Percentiles rank a stretch among this genome's conserved stretches.
Conservation (phyloP, 2,113 vertebrate genomes). For the Crotalus helleri region DNA sequence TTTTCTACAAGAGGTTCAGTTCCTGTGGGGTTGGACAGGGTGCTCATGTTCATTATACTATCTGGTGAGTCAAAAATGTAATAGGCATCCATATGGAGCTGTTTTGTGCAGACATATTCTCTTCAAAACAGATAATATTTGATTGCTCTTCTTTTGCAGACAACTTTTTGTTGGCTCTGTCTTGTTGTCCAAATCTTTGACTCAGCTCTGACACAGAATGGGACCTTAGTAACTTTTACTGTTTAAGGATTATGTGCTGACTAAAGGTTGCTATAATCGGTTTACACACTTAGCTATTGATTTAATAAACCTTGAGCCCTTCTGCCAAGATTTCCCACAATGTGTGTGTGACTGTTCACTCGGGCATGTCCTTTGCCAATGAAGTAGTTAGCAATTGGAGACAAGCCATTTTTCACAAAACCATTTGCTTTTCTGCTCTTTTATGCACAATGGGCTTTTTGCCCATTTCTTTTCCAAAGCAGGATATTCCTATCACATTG, state of each 20-base stretch:
- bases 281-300: slow-evolving; percentile 18
- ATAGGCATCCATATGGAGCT: background rate
- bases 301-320: slow-evolving; percentile 40
- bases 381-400: slow-evolving; percentile 20
- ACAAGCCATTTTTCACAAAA: slow-evolving; percentile 5
- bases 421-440: background rate
- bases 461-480: slow-evolving; percentile 22
- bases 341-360: slow-evolving; percentile 17
- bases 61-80: background rate
- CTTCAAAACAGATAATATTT: background rate
- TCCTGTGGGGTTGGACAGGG: background rate
- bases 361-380: background rate
- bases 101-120: background rate
- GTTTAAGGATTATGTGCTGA: slow-evolving; percentile 11
- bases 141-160: background rate
- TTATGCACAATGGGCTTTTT: slow-evolving; percentile 35
- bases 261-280: background rate
- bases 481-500: slow-evolving; percentile 28
- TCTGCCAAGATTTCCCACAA: slow-evolving; percentile 7
- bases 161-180: background rate
- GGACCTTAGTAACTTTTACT: slow-evolving; percentile 18
- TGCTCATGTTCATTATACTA: no score
- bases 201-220: background rate
- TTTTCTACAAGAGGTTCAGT: background rate
- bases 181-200: background rate